Evolutionary conservation across 2,113 vertebrate species (phyloP).

Genomic region (Edolisoma coerulescens): DNA sequence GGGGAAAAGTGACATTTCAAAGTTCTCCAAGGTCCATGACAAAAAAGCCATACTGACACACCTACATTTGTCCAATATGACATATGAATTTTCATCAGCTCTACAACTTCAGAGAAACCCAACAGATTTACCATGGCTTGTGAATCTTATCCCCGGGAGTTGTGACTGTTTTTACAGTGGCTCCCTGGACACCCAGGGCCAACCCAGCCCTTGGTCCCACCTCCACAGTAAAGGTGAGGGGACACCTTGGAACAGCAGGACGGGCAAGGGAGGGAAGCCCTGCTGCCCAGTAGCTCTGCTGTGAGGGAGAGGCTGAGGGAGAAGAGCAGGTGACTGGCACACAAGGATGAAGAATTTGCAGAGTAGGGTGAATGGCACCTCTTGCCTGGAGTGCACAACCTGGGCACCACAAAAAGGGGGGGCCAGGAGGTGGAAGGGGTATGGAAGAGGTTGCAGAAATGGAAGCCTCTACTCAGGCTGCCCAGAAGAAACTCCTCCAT

Average conservation of each 20-base stretch:
- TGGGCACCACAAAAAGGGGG: not conserved
- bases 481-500: not conserved
- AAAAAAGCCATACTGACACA: not conserved
- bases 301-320: not conserved
- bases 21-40: not conserved
- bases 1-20: not conserved
- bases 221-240: rapidly evolving
- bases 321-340: not conserved
- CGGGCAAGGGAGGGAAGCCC: not conserved
- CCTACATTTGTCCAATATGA: not conserved
- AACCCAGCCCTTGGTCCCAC: not conserved
- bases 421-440: not conserved
- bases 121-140: rapidly evolving
- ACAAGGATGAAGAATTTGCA: not conserved
- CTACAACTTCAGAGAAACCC: not conserved
- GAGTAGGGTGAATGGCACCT: not conserved
- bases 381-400: not conserved
- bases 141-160: not conserved
- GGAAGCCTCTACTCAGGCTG: not conserved
- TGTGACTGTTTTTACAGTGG: not conserved
- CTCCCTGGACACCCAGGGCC: not conserved
- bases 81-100: not conserved
- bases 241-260: not conserved
- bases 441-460: not conserved
- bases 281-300: not conserved